Base-by-base conservation (phyloP, 2,113 vertebrate species). In the Thamnaconus septentrionalis region DNA sequence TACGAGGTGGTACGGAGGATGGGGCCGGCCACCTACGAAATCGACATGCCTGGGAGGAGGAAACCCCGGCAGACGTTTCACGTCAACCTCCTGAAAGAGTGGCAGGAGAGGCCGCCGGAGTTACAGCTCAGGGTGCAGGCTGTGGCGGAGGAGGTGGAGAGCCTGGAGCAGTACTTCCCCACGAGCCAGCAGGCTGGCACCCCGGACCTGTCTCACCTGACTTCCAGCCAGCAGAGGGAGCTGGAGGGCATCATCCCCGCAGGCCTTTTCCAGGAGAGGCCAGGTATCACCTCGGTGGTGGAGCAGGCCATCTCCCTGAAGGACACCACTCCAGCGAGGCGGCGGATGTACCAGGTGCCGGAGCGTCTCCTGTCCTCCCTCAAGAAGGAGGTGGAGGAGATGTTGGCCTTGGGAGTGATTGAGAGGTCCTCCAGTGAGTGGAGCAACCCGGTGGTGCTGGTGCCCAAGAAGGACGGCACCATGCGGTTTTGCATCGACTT, bases 401-500 rank as follows among this genome's bases (percentile, higher is more conserved):
- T 59, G 56, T 11, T 66, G 8, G 41, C 51, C 4, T 3, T 58
- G 12, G 56, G 56, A 0, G 56, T 58, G 3, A 58, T 53, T 59
- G 48, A 59, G 4, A n/a, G 8, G 0, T 66, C 18, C 0, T 10
- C 5, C 5, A 59, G 57, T 60, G 43, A 60, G 5, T 60, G 57
- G 42, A 53, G 65, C 8, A 68, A 50, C 3, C 65, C 57, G 0
- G 7, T 60, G n/a, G 50, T 59, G 0, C 3, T 68, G 9, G 57
- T 60, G 0, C 64, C 55, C 0, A 59, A 59, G n/a, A 57, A 66
- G 7, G 55, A 66, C 39, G n/a, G 41, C 1, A 45, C 42, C 6
- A 7, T 53, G 5, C 31, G 48, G 3, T 59, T 59, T 6, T 67
- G 56, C 4, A 59, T 67, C 12, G 43, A 59, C 3, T 57, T 66